phyloP scores from a whole-genome alignment of 2,797 vertebrate species.

The Mico argentatus region DNA sequence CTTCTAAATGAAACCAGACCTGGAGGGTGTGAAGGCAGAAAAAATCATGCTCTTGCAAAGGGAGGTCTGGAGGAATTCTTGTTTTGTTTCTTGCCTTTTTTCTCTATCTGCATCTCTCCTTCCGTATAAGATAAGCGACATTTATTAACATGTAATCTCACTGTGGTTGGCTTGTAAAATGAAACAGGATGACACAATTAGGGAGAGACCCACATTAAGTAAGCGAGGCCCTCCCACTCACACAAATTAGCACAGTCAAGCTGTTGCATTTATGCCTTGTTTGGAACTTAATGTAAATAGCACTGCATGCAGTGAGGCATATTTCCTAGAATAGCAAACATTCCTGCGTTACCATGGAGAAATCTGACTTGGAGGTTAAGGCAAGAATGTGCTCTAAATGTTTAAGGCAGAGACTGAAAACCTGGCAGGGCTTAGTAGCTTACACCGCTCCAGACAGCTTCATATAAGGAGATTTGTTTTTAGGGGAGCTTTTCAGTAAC shows the following conservation, averaged over 20 bases:
- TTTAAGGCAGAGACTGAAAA: constrained; percentile 17
- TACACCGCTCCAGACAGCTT: background rate
- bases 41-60: background rate
- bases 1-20: background rate
- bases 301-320: background rate
- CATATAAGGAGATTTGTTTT: constrained; percentile 6
- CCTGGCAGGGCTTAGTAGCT: constrained; percentile 4
- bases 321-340: constrained; percentile 72
- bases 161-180: background rate
- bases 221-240: background rate
- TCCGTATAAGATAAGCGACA: background rate
- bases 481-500: constrained; percentile 18
- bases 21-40: background rate
- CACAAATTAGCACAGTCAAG: background rate
- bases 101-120: background rate
- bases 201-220: background rate
- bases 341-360: constrained; percentile 64
- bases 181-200: background rate
- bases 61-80: background rate
- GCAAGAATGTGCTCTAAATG: constrained; percentile 45
- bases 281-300: constrained; percentile 52
- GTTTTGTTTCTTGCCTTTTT: background rate
- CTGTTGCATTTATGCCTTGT: background rate
- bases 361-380: background rate
- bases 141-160: background rate